Evolutionary conservation across 2,113 vertebrate species (phyloP).

Genomic region (Lepus europaeus): DNA sequence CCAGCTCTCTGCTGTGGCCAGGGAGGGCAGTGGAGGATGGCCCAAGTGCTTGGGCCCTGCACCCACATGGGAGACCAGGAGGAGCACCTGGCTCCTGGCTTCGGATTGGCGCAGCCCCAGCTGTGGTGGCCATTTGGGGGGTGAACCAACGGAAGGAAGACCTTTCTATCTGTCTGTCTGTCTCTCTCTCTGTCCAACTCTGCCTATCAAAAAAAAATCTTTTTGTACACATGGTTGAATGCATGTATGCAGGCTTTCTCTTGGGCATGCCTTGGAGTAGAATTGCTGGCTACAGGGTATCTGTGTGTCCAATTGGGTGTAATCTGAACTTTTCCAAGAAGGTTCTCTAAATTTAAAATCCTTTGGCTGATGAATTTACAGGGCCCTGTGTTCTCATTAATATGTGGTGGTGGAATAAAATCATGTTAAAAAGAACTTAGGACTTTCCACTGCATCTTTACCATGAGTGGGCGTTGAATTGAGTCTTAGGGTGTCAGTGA

Average conservation of each 20-base stretch:
- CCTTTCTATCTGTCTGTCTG: too few relatives aligned
- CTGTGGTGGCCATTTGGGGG: too few relatives aligned
- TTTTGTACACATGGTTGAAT: not conserved
- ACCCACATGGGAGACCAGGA: too few relatives aligned
- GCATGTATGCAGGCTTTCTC: not conserved
- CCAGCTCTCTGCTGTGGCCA: too few relatives aligned
- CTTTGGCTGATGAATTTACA: not conserved
- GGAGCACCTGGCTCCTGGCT: too few relatives aligned
- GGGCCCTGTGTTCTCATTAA: not conserved
- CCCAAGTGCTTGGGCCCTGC: too few relatives aligned
- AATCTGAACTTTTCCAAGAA: not conserved
- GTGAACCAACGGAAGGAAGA: too few relatives aligned
- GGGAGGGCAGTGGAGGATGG: too few relatives aligned
- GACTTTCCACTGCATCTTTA: conserved; percentile 15
- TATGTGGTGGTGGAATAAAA: not conserved
- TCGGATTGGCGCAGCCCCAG: too few relatives aligned
- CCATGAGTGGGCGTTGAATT: not conserved
- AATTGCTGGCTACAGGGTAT: not conserved
- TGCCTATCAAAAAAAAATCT: not conserved
- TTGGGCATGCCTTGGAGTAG: not conserved
- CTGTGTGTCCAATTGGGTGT: not conserved
- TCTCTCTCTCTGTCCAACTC: too few relatives aligned
- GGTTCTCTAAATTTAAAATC: not conserved
- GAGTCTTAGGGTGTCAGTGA: not conserved
- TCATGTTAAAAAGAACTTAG: not conserved